Evolutionary conservation across 2,113 vertebrate species (phyloP).

Genomic region (Danio rerio): DNA sequence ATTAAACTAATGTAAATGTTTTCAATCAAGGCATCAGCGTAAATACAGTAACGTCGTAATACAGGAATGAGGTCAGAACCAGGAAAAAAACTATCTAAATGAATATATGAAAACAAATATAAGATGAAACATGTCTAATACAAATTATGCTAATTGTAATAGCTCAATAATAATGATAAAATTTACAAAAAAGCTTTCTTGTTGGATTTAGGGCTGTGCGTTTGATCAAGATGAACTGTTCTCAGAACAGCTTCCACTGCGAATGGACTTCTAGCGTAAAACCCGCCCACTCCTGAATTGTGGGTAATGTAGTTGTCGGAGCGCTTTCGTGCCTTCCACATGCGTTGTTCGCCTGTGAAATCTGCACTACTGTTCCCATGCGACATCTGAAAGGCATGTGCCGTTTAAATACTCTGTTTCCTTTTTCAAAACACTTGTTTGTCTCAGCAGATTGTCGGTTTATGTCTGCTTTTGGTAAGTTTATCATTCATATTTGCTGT

Average conservation of each 20-base stretch:
- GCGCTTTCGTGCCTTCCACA: not conserved
- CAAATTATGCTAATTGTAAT: too few species aligned
- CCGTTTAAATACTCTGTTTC: slow-evolving; percentile 25
- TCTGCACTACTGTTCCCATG: slow-evolving; percentile 52
- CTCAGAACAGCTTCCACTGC: not conserved
- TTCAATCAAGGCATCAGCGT: too few species aligned
- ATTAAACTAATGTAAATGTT: too few species aligned
- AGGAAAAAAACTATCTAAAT: too few species aligned
- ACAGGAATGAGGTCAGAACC: too few species aligned
- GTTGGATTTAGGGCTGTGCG: not conserved
- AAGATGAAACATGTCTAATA: too few species aligned
- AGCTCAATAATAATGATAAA: too few species aligned
- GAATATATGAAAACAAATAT: too few species aligned
- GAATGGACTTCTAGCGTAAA: too few species aligned
- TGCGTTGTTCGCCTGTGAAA: too few species aligned
- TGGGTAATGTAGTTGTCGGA: slow-evolving; percentile 55
- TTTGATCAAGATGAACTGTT: not conserved
- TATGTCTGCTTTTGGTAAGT: slow-evolving; percentile 13
- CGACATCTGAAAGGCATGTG: not conserved
- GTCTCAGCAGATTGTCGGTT: not conserved
- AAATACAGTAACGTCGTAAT: too few species aligned
- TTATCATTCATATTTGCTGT: not conserved
- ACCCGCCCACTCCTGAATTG: slow-evolving; percentile 1
- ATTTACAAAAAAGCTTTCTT: too few species aligned
- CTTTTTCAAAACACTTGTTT: slow-evolving; percentile 50